A percentile compares a stretch with the other conserved stretches of the same genome.
phyloP scores from a whole-genome alignment of 2,888 invertebrate species.

The Penaeus monodon region DNA sequence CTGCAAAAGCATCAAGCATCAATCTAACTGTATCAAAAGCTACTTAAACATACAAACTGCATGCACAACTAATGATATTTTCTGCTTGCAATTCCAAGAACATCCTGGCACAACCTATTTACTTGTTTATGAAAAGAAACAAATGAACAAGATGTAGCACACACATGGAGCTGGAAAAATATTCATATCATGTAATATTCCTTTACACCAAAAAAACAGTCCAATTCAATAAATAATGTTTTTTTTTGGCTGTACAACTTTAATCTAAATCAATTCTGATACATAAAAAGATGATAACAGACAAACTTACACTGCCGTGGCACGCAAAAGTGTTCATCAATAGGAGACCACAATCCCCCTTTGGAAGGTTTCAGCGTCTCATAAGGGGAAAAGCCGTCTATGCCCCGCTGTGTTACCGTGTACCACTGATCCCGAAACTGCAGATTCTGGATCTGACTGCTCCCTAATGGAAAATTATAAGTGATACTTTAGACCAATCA shows the following conservation, averaged over 20 bases:
- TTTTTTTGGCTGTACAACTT: no score
- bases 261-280: no score
- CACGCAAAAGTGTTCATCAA: constrained; percentile 72
- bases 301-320: constrained; percentile 69
- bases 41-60: no score
- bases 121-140: constrained; percentile 2
- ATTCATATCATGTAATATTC: no score
- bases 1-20: constrained; percentile 42
- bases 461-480: constrained; percentile 67
- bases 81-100: background rate
- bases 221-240: no score
- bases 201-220: no score
- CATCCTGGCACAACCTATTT: background rate
- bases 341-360: constrained; percentile 67
- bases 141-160: no score
- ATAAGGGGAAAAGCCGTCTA: constrained; percentile 72
- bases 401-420: constrained; percentile 73
- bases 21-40: no score
- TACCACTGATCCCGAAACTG: constrained; percentile 74
- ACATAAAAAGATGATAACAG: no score
- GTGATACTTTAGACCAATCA: background rate
- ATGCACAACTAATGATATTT: no score
- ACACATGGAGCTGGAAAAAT: no score
- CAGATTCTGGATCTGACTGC: constrained; percentile 73
- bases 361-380: constrained; percentile 70